Percentiles rank a stretch among this genome's conserved stretches.
phyloP scores from a whole-genome alignment of 2,113 vertebrate genomes.

The Macquaria australasica region DNA sequence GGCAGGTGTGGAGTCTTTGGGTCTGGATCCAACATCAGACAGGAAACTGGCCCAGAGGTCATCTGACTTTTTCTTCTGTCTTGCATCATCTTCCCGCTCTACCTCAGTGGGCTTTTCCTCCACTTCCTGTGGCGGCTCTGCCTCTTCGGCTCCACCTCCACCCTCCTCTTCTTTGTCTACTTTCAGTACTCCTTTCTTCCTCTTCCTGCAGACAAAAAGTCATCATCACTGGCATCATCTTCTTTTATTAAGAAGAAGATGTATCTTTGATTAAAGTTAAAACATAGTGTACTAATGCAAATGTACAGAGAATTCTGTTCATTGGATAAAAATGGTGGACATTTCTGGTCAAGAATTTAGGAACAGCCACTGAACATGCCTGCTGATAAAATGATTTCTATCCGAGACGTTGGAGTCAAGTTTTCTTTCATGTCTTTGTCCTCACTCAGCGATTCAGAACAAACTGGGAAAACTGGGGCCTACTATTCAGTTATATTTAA shows the following conservation, averaged over 20 bases:
- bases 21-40: slow-evolving; percentile 91
- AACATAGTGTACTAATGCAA: not conserved
- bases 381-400: too few relatives aligned
- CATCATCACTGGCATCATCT: not conserved
- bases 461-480: not conserved
- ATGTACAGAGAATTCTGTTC: not conserved
- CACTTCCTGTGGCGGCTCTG: slow-evolving; percentile 59
- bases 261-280: not conserved
- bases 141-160: slow-evolving; percentile 63
- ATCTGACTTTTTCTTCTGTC: slow-evolving; percentile 90
- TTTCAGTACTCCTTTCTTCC: slow-evolving; percentile 86
- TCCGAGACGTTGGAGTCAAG: not conserved
- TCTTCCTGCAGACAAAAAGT: slow-evolving; percentile 83
- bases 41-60: slow-evolving; percentile 97
- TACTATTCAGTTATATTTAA: not conserved
- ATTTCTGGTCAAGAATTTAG: not conserved
- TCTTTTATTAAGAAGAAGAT: not conserved
- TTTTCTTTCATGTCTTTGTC: not conserved
- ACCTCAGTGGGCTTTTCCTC: slow-evolving; percentile 11
- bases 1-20: slow-evolving; percentile 67
- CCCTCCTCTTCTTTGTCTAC: slow-evolving; percentile 72
- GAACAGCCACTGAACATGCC: not conserved
- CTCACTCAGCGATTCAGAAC: not conserved
- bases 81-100: slow-evolving; percentile 46
- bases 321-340: not conserved